Base-by-base conservation (phyloP, 1,140 invertebrate genomes). In the Chionoecetes opilio region DNA sequence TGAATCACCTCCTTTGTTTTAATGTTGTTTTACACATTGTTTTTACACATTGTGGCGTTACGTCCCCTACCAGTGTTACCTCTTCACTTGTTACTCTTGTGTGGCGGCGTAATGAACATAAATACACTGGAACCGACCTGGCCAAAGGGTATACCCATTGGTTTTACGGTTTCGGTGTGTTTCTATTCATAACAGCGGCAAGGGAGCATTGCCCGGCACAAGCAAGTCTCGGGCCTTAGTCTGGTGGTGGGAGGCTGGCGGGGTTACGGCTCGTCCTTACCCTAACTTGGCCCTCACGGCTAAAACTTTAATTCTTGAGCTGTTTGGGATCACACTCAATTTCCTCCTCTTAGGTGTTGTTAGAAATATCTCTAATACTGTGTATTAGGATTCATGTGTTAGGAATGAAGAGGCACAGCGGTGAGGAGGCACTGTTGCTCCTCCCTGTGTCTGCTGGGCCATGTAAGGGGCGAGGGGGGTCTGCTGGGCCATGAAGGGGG, bases 371-470 rank as follows among this genome's bases (percentile, higher is more conserved):
- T 75, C 63, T 75, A 75, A 75, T 75, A 75, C 63, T 75, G 63
- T 75, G 63, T 75, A 75, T 75, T 75, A 75, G 63, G n/a, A 75
- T 75, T 75, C 63, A n/a, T 75, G 63, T 75, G 26, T 75, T n/a
- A 75, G 26, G 63, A 75, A 21, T 5, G 21, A 26, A 75, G 63
- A 75, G 63, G n/a, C n/a, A n/a, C 63, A 75, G 63, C 5, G n/a
- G 63, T 75, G 21, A 75, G 2, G 63, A 46, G 41, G 41, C 5
- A 14, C 41, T 46, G 63, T 5, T 75, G 63, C 63, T 75, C 21
- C 63, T 75, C 21, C 63, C n/a, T 26, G 21, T 26, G 21, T 26
- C 63, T n/a, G 63, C 63, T 75, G 21, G 63, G 26, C 63, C 21
- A 75, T 75, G 26, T 75, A 5, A 26, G 11, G 21, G 63, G n/a